phyloP scores from a whole-genome alignment of 2,113 vertebrate genomes.

The Cynocephalus volans region DNA sequence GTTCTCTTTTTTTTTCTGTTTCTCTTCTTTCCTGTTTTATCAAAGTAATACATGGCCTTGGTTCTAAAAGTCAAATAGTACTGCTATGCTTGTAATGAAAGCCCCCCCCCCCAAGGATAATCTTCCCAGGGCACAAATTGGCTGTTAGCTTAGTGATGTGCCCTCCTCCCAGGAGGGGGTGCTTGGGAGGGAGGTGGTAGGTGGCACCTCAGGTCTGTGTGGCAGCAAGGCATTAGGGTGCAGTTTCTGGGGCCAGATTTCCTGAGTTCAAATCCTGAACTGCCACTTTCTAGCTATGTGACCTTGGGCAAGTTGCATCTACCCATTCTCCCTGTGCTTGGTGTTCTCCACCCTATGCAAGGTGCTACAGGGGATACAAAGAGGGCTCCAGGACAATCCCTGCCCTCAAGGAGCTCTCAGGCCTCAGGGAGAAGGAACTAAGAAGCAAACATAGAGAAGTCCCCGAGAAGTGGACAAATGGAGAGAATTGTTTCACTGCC shows the following conservation, averaged over 20 bases:
- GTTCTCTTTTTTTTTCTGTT: neutral
- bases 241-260: neutral
- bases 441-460: neutral
- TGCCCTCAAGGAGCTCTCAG: neutral
- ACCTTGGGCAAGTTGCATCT: neutral
- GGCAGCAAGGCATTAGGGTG: neutral
- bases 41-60: constrained; percentile 19
- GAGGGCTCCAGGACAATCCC: neutral
- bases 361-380: neutral
- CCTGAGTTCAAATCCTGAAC: neutral
- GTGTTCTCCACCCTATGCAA: neutral
- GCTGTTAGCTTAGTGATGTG: neutral
- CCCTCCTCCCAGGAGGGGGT: neutral
- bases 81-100: neutral
- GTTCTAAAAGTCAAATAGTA: constrained; percentile 36
- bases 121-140: neutral
- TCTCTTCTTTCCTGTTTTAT: constrained; percentile 40
- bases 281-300: neutral
- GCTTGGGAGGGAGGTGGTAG: neutral
- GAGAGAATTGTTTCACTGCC: neutral
- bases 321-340: neutral
- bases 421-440: neutral
- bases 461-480: neutral
- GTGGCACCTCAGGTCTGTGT: neutral
- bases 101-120: neutral